phyloP scores from a whole-genome alignment of 1,140 invertebrate species.

The Drosophila nigrodunni region DNA sequence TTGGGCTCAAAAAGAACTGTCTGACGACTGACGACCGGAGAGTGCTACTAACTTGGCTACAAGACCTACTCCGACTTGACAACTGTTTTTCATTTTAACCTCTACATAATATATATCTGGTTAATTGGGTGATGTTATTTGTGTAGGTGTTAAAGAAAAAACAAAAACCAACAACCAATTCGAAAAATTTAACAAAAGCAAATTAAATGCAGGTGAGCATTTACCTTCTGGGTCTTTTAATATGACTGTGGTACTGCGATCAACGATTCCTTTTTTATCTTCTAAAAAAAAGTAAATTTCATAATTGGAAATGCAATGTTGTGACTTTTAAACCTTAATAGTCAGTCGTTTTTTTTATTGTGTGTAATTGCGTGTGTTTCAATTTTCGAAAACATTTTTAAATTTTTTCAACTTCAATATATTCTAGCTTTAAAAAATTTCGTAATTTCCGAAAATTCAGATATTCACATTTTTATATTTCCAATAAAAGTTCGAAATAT shows the following conservation, averaged over 20 bases:
- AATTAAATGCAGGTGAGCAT: constrained; percentile 32
- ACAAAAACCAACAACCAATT: not conserved
- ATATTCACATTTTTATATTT: no score
- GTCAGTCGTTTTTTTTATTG: not conserved
- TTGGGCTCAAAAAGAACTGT: no score
- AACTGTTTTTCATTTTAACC: no score
- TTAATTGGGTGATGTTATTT: not conserved
- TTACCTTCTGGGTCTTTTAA: constrained; percentile 95
- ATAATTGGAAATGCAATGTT: constrained; percentile 59
- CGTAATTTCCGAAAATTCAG: no score
- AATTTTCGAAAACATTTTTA: no score
- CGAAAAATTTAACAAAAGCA: constrained; percentile 16
- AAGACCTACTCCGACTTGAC: no score
- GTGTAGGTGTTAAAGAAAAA: not conserved
- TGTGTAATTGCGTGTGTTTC: not conserved
- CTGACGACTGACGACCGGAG: no score
- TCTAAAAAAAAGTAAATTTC: constrained; percentile 85
- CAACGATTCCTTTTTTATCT: constrained; percentile 95
- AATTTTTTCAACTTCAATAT: no score
- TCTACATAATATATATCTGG: not conserved
- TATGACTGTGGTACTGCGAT: constrained; percentile 96
- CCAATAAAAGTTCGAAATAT: no score
- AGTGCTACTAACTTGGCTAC: no score
- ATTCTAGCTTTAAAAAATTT: no score
- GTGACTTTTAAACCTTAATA: constrained; percentile 26